Evolutionary conservation across 2,113 vertebrate genomes (phyloP).

Genomic region (Monopterus albus): DNA sequence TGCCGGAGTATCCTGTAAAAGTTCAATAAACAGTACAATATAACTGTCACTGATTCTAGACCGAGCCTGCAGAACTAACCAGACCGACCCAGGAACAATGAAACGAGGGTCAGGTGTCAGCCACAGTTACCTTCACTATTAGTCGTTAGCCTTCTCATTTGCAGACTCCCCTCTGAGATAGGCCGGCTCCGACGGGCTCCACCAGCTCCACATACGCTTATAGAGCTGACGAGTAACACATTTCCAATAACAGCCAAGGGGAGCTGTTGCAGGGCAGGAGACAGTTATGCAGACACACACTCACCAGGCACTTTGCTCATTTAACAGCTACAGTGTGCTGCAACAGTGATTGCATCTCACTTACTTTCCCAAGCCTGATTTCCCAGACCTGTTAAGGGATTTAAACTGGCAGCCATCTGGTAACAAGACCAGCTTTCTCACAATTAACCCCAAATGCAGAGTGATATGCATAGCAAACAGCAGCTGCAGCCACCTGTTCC

Average conservation of each 20-base stretch:
- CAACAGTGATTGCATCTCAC: background rate
- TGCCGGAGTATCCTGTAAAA: too few species aligned
- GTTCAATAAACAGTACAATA: too few species aligned
- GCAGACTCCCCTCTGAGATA: background rate
- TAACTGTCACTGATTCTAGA: too few species aligned
- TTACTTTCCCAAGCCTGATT: background rate
- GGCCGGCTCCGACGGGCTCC: background rate
- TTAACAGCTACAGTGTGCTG: background rate
- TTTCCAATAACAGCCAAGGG: conserved; percentile 6
- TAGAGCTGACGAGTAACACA: conserved; percentile 4
- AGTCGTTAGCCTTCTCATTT: conserved; percentile 1
- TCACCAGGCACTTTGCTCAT: background rate
- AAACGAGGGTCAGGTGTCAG: background rate
- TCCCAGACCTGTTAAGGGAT: background rate
- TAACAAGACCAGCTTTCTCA: conserved; percentile 11
- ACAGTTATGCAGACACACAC: background rate
- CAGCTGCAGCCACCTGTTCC: conserved; percentile 30
- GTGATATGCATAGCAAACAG: background rate
- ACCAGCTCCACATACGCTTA: background rate
- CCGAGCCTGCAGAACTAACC: too few species aligned
- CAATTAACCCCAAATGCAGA: conserved; percentile 15
- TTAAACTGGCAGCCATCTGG: conserved; percentile 14
- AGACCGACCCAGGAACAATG: background rate
- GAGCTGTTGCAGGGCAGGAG: background rate
- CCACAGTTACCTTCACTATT: background rate